A percentile compares a stretch with the other conserved stretches of the same genome.
phyloP scores from a whole-genome alignment of 1,140 invertebrate species.

The Drepana arcuata region DNA sequence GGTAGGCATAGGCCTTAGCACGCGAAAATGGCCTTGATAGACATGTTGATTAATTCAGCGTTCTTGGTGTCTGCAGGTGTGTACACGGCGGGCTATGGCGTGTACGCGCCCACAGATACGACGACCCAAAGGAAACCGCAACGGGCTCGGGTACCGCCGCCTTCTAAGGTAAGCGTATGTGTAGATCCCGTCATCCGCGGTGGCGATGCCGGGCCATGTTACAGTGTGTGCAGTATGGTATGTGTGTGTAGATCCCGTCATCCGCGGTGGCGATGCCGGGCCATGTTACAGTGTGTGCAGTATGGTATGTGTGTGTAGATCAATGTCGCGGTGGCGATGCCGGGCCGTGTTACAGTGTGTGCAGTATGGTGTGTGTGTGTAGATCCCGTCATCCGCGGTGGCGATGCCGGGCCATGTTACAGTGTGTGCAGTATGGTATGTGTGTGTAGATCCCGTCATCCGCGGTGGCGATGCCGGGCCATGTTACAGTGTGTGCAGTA shows the following conservation, averaged over 20 bases:
- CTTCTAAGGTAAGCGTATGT: slow-evolving; percentile 92
- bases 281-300: slow-evolving; percentile 89
- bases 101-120: slow-evolving; percentile 40
- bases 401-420: too few relatives aligned
- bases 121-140: slow-evolving; percentile 76
- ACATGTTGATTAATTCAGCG: neutral
- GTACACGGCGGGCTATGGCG: slow-evolving; percentile 51
- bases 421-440: too few relatives aligned
- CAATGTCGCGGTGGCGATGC: too few relatives aligned
- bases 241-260: slow-evolving; percentile 90
- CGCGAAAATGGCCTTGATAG: neutral
- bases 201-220: slow-evolving; percentile 92
- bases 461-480: too few relatives aligned
- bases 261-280: slow-evolving; percentile 95
- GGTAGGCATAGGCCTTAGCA: too few relatives aligned
- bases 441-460: too few relatives aligned
- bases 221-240: slow-evolving; percentile 96
- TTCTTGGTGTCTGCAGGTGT: slow-evolving; percentile 24
- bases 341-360: too few relatives aligned
- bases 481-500: too few relatives aligned
- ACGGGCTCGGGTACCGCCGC: slow-evolving; percentile 87
- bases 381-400: too few relatives aligned
- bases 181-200: slow-evolving; percentile 91
- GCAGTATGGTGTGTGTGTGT: too few relatives aligned
- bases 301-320: too few relatives aligned